phyloP scores from a whole-genome alignment of 2,113 vertebrate genomes.

The Notothenia coriiceps region DNA sequence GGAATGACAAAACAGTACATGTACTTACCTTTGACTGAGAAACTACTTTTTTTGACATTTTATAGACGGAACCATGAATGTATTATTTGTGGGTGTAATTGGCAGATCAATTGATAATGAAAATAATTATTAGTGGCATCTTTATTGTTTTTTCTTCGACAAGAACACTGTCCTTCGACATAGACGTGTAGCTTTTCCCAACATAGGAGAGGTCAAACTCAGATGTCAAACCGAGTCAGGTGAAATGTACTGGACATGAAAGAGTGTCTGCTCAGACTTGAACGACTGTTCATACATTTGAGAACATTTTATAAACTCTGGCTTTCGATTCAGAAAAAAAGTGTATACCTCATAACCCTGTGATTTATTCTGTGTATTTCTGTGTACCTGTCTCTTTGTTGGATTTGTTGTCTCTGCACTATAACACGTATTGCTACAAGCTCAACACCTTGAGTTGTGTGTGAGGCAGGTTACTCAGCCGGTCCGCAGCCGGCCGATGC shows the following conservation, averaged over 20 bases:
- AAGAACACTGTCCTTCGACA: too few species aligned
- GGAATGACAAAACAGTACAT: too few species aligned
- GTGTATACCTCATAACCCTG: slow-evolving; percentile 2
- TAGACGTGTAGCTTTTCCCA: too few species aligned
- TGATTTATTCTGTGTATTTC: neutral
- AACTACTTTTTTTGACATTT: too few species aligned
- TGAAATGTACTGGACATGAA: neutral
- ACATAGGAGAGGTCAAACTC: slow-evolving; percentile 1
- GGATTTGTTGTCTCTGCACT: slow-evolving; percentile 27
- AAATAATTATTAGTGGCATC: too few species aligned
- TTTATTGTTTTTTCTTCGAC: too few species aligned
- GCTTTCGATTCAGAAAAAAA: slow-evolving; percentile 5
- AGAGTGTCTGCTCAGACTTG: neutral
- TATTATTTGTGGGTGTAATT: too few species aligned
- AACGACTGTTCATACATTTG: too few species aligned
- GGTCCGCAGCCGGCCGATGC: slow-evolving; percentile 51
- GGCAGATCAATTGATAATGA: too few species aligned
- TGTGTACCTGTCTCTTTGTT: neutral
- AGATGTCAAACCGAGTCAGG: neutral
- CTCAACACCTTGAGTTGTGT: slow-evolving; percentile 40
- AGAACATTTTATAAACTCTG: slow-evolving; percentile 7
- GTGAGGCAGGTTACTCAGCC: slow-evolving; percentile 52
- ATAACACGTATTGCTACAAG: slow-evolving; percentile 15
- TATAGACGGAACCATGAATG: too few species aligned
- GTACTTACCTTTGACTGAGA: too few species aligned